Evolutionary conservation across 2,797 vertebrate species (phyloP).

Genomic region (Uromys caudimaculatus): DNA sequence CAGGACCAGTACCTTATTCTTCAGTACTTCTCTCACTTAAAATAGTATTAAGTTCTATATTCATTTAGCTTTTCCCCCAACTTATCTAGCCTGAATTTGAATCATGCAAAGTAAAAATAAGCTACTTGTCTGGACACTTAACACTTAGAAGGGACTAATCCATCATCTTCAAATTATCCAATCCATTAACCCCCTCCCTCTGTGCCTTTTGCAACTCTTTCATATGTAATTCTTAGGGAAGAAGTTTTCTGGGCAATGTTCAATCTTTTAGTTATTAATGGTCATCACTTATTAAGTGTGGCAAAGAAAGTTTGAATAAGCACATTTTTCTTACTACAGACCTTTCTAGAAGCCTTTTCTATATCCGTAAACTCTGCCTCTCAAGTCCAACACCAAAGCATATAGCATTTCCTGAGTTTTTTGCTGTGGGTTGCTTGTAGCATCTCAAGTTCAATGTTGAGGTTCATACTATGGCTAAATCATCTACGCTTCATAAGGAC

Average conservation of each 20-base stretch:
- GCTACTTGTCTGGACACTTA: not conserved
- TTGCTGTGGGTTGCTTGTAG: not conserved
- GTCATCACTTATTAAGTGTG: constrained; percentile 1
- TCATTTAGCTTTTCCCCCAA: not conserved
- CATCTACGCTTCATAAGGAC: not conserved
- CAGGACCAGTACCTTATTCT: not conserved
- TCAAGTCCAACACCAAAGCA: not conserved
- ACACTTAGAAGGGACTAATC: not conserved
- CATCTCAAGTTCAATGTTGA: not conserved
- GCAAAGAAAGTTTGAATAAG: not conserved
- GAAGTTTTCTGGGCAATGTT: not conserved
- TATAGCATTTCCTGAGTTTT: not conserved
- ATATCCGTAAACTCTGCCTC: not conserved
- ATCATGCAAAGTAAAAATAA: constrained; percentile 13
- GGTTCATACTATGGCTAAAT: not conserved
- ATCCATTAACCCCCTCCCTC: not conserved
- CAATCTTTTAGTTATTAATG: not conserved
- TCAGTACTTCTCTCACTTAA: not conserved
- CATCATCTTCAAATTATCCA: not conserved
- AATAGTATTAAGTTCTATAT: not conserved
- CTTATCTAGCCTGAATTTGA: not conserved
- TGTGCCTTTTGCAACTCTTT: not conserved
- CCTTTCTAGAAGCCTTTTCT: not conserved
- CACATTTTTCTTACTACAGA: not conserved
- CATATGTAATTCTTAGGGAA: not conserved